phyloP scores from a whole-genome alignment of 2,113 vertebrate species.

The Anhinga rufa region DNA sequence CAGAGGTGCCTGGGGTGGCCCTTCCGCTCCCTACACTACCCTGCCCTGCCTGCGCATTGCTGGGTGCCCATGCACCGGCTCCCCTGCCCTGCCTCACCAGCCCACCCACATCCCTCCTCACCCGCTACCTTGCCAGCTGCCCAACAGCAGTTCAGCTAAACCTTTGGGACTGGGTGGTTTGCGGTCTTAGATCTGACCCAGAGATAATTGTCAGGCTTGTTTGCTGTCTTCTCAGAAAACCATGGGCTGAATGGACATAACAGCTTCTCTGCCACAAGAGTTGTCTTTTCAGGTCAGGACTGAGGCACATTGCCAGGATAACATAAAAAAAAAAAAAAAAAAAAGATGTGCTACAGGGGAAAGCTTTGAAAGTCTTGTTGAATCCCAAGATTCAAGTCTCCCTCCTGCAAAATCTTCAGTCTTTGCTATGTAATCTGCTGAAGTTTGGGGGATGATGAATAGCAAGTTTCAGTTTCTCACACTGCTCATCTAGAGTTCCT shows the following conservation, averaged over 20 bases:
- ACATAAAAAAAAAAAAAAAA: not conserved
- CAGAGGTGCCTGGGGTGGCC: not conserved
- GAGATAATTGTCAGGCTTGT: not conserved
- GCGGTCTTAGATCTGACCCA: not conserved
- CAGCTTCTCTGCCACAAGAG: not conserved
- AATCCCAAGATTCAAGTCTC: not conserved
- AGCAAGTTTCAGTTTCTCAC: not conserved
- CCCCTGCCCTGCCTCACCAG: not conserved
- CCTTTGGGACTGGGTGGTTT: not conserved
- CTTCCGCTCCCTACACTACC: not conserved
- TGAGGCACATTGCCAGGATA: not conserved
- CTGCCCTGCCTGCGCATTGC: too few relatives aligned
- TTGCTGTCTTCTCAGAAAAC: not conserved
- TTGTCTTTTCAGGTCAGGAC: not conserved
- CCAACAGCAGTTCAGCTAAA: not conserved
- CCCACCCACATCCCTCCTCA: not conserved
- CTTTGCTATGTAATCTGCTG: not conserved
- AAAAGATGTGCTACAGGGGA: not conserved
- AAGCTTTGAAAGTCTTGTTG: not conserved
- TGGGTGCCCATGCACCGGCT: not conserved
- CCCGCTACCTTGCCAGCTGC: fast-evolving
- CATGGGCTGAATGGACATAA: not conserved
- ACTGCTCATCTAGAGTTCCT: not conserved
- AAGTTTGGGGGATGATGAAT: not conserved
- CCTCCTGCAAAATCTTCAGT: not conserved